Evolutionary conservation across 64 coral and sea anemone species (phyloP).

Genomic region (Acropora yongei): DNA sequence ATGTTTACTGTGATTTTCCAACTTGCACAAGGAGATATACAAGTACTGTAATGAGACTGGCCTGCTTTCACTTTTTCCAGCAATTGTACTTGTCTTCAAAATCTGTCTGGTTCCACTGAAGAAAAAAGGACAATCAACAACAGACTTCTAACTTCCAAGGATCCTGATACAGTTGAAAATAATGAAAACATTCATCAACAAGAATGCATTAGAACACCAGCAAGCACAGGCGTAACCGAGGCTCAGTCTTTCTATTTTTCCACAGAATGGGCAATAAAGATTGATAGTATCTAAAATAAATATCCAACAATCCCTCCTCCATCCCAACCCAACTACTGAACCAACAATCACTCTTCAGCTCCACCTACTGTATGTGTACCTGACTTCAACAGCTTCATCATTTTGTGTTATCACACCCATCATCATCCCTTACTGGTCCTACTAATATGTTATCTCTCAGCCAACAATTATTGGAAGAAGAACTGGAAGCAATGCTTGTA

Average conservation of each 20-base stretch:
- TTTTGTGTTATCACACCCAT: not conserved
- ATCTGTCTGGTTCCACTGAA: constrained; percentile 45
- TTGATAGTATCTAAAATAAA: not conserved
- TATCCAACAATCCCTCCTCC: not conserved
- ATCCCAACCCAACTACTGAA: not conserved
- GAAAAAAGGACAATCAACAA: constrained; percentile 31
- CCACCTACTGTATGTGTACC: not conserved
- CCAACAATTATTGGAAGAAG: constrained; percentile 48
- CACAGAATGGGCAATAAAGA: not conserved
- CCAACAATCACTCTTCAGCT: not conserved
- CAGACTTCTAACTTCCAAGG: not conserved
- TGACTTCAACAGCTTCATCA: not conserved
- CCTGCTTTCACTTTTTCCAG: constrained; percentile 59
- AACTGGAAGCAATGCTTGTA: constrained; percentile 42
- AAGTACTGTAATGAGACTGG: constrained; percentile 29
- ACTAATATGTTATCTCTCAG: constrained; percentile 40
- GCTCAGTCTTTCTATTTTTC: constrained; percentile 1
- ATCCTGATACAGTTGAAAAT: not conserved
- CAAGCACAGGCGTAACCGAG: not conserved
- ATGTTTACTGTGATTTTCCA: constrained; percentile 8
- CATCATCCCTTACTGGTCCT: constrained; percentile 30
- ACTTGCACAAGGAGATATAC: not conserved
- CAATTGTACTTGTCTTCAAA: constrained; percentile 1
- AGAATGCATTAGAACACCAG: not conserved
- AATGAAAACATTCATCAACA: not conserved